These are phyloP conservation scores for Maniola jurtina DNA, from an alignment of 1,140 invertebrate genomes.

Conservation along the genomic window DNA sequence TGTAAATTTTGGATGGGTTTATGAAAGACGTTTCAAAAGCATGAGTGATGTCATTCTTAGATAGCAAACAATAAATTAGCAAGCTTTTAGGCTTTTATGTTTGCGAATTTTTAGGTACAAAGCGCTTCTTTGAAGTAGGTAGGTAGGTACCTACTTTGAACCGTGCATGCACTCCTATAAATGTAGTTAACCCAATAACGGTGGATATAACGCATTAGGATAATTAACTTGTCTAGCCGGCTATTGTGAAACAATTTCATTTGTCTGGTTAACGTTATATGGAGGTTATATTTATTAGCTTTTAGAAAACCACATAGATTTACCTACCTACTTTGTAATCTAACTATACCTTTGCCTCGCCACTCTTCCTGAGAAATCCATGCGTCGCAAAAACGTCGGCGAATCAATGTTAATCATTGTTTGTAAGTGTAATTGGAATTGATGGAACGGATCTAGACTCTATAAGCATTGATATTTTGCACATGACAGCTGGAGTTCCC, in stretches of 20 bases:
- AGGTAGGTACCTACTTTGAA: too few species aligned
- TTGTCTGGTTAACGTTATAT: background rate
- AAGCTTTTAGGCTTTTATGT: background rate
- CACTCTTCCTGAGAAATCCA: too few species aligned
- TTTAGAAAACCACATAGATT: too few species aligned
- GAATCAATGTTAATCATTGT: conserved; percentile 7
- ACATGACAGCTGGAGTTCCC: too few species aligned
- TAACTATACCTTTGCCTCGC: too few species aligned
- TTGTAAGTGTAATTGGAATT: background rate
- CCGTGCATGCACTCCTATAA: too few species aligned
- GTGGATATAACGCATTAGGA: background rate
- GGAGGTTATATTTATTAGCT: too few species aligned
- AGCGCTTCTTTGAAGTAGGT: background rate
- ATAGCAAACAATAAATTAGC: background rate
- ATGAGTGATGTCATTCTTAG: too few species aligned
- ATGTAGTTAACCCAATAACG: background rate
- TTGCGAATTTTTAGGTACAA: background rate
- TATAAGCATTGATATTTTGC: too few species aligned
- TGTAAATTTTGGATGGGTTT: too few species aligned
- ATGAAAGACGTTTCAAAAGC: too few species aligned
- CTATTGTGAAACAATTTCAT: background rate
- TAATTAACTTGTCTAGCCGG: conserved; percentile 1
- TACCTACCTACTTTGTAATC: too few species aligned
- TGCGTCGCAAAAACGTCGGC: background rate
- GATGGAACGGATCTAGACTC: background rate